Evolutionary conservation across 2,113 vertebrate species (phyloP), one percentile per base, ranked within the genome.

Genomic region (Callipepla squamata): DNA sequence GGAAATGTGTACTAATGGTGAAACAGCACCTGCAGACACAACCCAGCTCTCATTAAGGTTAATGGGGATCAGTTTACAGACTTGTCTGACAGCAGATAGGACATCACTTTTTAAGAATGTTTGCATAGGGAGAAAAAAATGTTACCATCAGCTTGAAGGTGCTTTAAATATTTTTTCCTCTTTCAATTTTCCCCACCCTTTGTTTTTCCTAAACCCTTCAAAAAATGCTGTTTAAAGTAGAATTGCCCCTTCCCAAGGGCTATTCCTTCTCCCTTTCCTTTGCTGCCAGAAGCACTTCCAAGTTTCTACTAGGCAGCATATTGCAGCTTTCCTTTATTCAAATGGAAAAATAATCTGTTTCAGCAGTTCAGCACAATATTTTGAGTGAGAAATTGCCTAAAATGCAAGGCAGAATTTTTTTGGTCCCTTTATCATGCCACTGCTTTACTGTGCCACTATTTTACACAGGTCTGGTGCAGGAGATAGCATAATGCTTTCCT

Each of bases 1-100:
- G 77, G 47, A 76, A 82, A 62, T 77, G 22, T 47, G 42, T 63
- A 25, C 32, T 67, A n/a, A 59, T 88, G 72, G 59, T 57, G 32
- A 86, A 75, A 88, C 1, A 8, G 26, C 18, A 74, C n/a, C 85
- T 85, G 76, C 57, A 94, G 70, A 59, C 65, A 78, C 59, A 83
- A 20, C 19, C 30, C 61, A 85, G 9, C 55, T 93, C 89, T 94
- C 85, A 61, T 88, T 95, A 87, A 63, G 74, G 38, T 57, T 85
- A 89, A 80, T 85, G 51, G 30, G 42, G 85, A 70, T 65, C 78
- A 82, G 19, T 8, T 69, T 73, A 38, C 11, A 5, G 62, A 9
- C 38, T 74, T 42, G 16, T 18, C 62, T 95, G 78, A 32, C 30
- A 57, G 47, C 4, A 78, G 61, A 47, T 32, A 73, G 25, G 42